Conservation (phyloP, 2,797 vertebrate genomes). For the Sebastes ruberrimus region DNA sequence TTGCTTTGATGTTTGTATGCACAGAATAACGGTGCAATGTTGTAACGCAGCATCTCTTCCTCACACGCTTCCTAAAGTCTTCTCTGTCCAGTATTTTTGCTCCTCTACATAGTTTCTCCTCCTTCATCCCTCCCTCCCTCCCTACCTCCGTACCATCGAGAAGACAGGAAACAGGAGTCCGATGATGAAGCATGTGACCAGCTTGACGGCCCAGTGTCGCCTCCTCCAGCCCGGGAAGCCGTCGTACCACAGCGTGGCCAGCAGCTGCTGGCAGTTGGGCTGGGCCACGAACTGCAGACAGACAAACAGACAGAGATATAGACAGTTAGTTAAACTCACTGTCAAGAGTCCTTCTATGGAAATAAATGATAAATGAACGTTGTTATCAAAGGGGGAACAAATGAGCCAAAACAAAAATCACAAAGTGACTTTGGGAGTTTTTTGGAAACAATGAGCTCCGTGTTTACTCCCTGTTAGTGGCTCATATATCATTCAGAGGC, state of each 20-base stretch:
- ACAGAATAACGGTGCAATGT: no score
- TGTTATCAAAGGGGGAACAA: no score
- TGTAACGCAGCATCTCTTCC: no score
- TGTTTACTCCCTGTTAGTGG: no score
- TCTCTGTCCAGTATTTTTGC: not conserved
- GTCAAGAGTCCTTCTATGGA: no score
- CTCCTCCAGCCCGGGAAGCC: constrained; percentile 97
- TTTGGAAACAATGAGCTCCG: no score
- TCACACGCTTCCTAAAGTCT: not conserved
- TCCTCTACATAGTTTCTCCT: not conserved
- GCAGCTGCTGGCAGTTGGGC: constrained; percentile 97
- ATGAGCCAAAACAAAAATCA: no score
- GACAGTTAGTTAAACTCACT: no score
- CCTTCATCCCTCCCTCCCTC: not conserved
- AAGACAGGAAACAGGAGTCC: constrained; percentile 95
- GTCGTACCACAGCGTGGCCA: constrained; percentile 96
- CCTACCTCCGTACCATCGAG: constrained; percentile 75
- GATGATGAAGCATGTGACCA: constrained; percentile 96
- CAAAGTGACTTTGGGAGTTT: no score
- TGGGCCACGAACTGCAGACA: constrained; percentile 92
- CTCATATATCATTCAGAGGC: no score
- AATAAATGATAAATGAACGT: no score
- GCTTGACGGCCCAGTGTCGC: constrained; percentile 96
- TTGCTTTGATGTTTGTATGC: no score
- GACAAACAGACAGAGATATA: not conserved